phyloP scores from a whole-genome alignment of 2,888 invertebrate genomes.

The Melikaiella ostensackeni region DNA sequence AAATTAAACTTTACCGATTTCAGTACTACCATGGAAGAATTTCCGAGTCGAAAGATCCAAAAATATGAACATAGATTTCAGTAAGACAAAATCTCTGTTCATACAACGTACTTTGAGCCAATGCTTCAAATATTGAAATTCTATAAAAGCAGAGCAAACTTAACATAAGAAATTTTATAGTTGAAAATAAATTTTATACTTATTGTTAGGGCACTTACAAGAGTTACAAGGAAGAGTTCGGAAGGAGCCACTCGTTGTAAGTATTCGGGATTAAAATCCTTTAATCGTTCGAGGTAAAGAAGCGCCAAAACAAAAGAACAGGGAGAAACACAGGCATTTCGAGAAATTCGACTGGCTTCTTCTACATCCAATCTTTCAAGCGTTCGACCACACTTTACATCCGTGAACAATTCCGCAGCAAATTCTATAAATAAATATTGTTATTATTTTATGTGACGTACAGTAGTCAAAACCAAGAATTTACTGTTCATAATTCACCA shows the following conservation, averaged over 20 bases:
- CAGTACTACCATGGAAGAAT: no score
- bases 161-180: not conserved
- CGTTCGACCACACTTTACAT: constrained; percentile 86
- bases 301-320: constrained; percentile 95
- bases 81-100: no score
- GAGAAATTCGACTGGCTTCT: constrained; percentile 86
- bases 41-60: no score
- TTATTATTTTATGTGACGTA: no score
- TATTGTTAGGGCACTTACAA: constrained; percentile 81
- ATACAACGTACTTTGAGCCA: no score
- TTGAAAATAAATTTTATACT: not conserved
- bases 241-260: constrained; percentile 90
- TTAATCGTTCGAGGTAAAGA: constrained; percentile 94
- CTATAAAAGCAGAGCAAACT: not conserved
- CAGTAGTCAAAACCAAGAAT: no score
- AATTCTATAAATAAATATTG: constrained; percentile 81
- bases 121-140: no score
- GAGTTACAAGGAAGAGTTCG: constrained; percentile 95
- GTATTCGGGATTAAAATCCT: constrained; percentile 89
- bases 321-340: constrained; percentile 92
- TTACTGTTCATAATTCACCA: no score
- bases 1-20: no score
- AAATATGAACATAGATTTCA: no score
- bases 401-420: constrained; percentile 91
- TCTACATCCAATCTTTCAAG: constrained; percentile 87